Percentiles rank a stretch among this genome's conserved stretches.
Conservation (phyloP, 2,888 invertebrate species). For the Acronicta leporina region DNA sequence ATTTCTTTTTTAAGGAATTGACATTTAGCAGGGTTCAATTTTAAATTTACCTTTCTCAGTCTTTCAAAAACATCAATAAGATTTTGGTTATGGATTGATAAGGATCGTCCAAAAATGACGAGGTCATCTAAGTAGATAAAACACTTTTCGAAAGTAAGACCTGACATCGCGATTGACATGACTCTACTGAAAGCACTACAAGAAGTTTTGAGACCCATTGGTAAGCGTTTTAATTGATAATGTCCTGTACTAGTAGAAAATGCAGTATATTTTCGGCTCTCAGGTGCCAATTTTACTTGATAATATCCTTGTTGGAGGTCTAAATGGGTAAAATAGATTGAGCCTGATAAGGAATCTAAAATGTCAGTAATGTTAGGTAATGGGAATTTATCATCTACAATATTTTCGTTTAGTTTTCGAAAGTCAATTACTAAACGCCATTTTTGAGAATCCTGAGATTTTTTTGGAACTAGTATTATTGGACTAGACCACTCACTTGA, state of each 20-base stretch:
- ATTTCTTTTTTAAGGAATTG: background rate
- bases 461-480: background rate
- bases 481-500: background rate
- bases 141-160: background rate
- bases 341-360: background rate
- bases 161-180: slow-evolving; percentile 1
- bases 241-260: background rate
- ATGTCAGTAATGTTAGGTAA: background rate
- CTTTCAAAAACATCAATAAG: background rate
- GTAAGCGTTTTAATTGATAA: background rate
- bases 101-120: background rate
- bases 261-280: background rate
- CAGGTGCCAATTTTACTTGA: background rate
- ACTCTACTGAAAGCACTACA: slow-evolving; percentile 1
- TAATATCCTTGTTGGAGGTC: background rate
- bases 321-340: slow-evolving; percentile 1
- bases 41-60: background rate
- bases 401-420: background rate
- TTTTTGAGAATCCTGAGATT: background rate
- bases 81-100: background rate
- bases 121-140: background rate
- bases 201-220: background rate
- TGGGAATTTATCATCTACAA: background rate
- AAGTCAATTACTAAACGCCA: background rate
- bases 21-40: background rate